A percentile compares a stretch with the other conserved stretches of the same genome.
These are phyloP conservation scores for Chrysogorgia sp. DNA, from an alignment of 92 coral and sea anemone species.

Conservation along the genomic window DNA sequence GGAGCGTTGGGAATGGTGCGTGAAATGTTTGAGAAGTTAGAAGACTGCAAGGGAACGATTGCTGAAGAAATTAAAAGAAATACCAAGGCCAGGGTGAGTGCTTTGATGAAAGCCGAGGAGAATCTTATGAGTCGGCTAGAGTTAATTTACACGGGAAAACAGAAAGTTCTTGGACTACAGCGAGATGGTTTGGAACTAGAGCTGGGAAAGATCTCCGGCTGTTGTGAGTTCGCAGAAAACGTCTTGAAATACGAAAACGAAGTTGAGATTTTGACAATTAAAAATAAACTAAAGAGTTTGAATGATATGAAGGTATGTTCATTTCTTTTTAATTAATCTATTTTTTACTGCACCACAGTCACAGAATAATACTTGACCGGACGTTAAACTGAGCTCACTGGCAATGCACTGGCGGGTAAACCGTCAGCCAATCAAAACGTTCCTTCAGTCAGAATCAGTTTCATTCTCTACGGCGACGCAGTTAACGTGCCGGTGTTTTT, in stretches of 20 bases:
- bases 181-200: constrained; percentile 94
- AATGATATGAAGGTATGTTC: constrained; percentile 70
- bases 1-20: constrained; percentile 75
- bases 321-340: too few species aligned
- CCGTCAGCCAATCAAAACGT: too few species aligned
- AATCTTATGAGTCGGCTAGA: constrained; percentile 74
- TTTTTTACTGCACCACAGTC: too few species aligned
- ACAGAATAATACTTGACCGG: too few species aligned
- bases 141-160: constrained; percentile 76
- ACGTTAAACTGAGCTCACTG: too few species aligned
- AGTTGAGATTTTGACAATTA: constrained; percentile 90
- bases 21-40: constrained; percentile 84
- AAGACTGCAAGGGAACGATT: constrained; percentile 79
- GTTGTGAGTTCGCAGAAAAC: constrained; percentile 96
- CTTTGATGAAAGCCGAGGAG: constrained; percentile 77
- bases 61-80: constrained; percentile 83
- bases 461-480: too few species aligned
- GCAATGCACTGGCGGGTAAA: too few species aligned
- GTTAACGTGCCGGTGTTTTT: too few species aligned
- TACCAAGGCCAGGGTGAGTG: constrained; percentile 73
- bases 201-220: constrained; percentile 91
- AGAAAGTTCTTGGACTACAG: constrained; percentile 92
- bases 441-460: too few species aligned
- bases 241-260: constrained; percentile 91
- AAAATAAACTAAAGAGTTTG: constrained; percentile 77